Evolutionary conservation across 2,113 vertebrate genomes (phyloP), one percentile per base, ranked within the genome.

Genomic region (Zingel zingel): DNA sequence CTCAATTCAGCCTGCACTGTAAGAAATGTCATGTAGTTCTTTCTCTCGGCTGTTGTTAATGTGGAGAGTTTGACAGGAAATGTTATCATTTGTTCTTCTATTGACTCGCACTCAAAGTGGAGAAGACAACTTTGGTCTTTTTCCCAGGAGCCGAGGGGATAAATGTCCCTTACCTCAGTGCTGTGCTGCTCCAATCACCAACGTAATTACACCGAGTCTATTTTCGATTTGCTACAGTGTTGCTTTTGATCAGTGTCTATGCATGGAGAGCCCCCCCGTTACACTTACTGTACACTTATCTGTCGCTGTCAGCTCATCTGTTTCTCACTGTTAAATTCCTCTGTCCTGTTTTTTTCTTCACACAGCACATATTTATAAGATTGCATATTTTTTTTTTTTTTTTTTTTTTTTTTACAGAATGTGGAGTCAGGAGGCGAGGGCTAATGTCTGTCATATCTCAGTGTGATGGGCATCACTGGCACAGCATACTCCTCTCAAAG

Each of bases 401-500:
- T n/a, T 63, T 79, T 73, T 33, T 75, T 30, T 70, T 82, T 75
- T 45, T 70, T 25, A 50, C 58, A 66, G 64, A 85, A 70, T 85
- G 84, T 88, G 86, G 94, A 94, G 92, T 94, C 93, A 94, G 93
- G 90, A 94, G 63, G 93, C 84, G n/a, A 23, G 79, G 75, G 67
- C 77, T 95, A 92, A 95, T 86, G 89, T 81, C 85, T 89, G 94
- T 91, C 90, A 91, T 94, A 93, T 95, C 95, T 95, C 93, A 96
- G 87, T 72, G 77, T 91, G 93, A 93, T 92, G 92, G 87, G 88
- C 81, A 88, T 84, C 48, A 25, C 77, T 82, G 86, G 91, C 77
- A 86, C 79, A 83, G 83, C 88, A 5, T 69, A 83, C 89, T 85
- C 85, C 91, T 91, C 89, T 88, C 88, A 91, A 69, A 79, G 10